These are phyloP conservation scores for Lates japonicus DNA, from an alignment of 2,797 vertebrate genomes.

Conservation along the genomic window DNA sequence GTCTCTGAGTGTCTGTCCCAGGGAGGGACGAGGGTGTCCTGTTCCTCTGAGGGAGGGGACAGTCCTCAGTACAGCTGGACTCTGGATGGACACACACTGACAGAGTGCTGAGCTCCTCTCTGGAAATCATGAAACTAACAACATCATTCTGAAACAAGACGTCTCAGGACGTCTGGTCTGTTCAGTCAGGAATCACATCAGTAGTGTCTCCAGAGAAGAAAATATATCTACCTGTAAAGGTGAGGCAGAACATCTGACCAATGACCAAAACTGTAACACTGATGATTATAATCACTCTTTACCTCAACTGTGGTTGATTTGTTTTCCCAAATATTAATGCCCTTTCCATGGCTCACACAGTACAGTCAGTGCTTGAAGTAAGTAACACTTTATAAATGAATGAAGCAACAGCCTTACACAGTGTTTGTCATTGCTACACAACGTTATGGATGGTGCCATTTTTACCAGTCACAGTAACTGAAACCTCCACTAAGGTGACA, in stretches of 20 bases:
- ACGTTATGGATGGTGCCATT: no score
- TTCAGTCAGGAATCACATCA: slow-evolving; percentile 60
- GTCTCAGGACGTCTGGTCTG: slow-evolving; percentile 57
- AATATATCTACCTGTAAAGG: slow-evolving; percentile 5
- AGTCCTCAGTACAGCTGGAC: slow-evolving; percentile 70
- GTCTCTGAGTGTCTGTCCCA: slow-evolving; percentile 63
- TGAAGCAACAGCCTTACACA: no score
- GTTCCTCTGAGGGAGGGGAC: slow-evolving; percentile 52
- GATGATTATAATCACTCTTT: background rate
- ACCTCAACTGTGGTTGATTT: background rate
- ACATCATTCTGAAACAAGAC: slow-evolving; percentile 59
- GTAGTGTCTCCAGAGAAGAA: accelerated
- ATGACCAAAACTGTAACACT: no score
- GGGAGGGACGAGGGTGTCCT: slow-evolving; percentile 59
- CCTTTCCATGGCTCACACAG: no score
- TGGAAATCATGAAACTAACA: accelerated
- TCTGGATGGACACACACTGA: slow-evolving; percentile 61
- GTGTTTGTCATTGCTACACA: no score
- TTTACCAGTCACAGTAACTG: no score
- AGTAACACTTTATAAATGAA: no score
- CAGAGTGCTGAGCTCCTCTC: slow-evolving; percentile 28
- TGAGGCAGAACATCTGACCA: slow-evolving; percentile 41
- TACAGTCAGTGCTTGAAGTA: no score
- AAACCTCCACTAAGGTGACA: no score
- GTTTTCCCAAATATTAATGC: no score